Base-by-base conservation (phyloP, 2,888 invertebrate genomes). In the Bombylius discolor region DNA sequence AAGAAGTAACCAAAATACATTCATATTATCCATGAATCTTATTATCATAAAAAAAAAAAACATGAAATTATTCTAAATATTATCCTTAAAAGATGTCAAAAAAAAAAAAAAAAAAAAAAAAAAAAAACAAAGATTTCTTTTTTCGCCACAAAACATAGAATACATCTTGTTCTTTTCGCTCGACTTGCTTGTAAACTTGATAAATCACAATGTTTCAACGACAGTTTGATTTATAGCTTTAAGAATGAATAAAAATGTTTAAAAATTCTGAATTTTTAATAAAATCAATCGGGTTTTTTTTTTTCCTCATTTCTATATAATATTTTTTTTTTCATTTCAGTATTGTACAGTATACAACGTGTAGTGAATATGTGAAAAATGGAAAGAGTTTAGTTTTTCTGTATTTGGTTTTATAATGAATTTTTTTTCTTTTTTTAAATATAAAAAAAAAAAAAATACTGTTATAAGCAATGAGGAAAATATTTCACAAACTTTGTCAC, bases 251-350 rank as follows among this genome's bases (percentile, higher is more conserved):
- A 55, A 55, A 55, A 55, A 55, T 55, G 50, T 51, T 51, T 32
- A 55, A 55, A 50, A 55, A 50, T 55, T 55, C 50, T 33, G 50
- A 55, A 55, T 50, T 55, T 54, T 54, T 54, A 51, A 55, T 50
- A 55, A 55, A 55, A 55, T 55, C 55, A 55, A 55, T 55, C 7
- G 9, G 6, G 36, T 36, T 36, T 36, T 36, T 36, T 36, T 36
- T 36, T 36, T 36, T 8, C 6, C 1, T 36, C 9, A 8, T 36
- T 36, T 36, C 9, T 36, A 8, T 36, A 36, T 9, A 36, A 3
- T 36, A 8, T 9, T 36, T 36, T 9, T 36, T 36, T 36, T 36
- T 36, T 4, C 9, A 36, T 36, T 36, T 1, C 4, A 23, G 3
- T 23, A 23, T 23, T 23, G 23, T 23, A 23, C 23, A 23, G 23